Evolutionary conservation across 2,113 vertebrate genomes (phyloP), one percentile per base, ranked within the genome.

Genomic region (Oxyura jamaicensis): DNA sequence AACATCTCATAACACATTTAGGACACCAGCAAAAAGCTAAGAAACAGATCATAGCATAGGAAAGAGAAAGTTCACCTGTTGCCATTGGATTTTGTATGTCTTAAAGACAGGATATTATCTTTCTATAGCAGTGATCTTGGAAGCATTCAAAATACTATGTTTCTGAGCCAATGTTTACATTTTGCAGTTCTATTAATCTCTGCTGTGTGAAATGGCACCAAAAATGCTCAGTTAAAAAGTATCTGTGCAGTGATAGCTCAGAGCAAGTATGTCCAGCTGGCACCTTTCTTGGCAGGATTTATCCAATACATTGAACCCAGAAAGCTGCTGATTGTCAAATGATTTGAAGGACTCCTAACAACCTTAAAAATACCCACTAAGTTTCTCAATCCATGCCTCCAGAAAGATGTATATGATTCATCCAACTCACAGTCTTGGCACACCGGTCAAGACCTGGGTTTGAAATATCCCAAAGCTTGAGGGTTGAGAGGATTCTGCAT

Each of bases 271-370:
- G 26, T 48, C 56, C 69, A 83, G 16, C 50, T 86, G 86, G 46
- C 56, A 84, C 6, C 3, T 63, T 92, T 88, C 28, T 42, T 71
- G 80, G 13, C 60, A 89, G 28, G 13, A 74, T 92, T 86, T 88
- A 83, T 58, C 52, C 39, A 74, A 23, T 81, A 71, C 25, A 19
- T 84, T 80, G 28, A 78, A 84, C 25, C 18, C 80, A 83, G 56
- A 71, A 81, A 39, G 39, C 55, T 11, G 83, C 53, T 95, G 75
- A 33, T 59, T 92, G 62, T 83, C 75, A 90, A 56, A 39, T 48
- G 25, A 56, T 80, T 88, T 95, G 71, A 90, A 90, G 48, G 44
- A 92, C 48, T 88, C 50, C 29, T 86, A 88, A 88, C 23, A 86
- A 77, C 20, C 59, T 77, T 66, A 83, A 77, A 20, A 56, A 66